Conservation (phyloP, 2,113 vertebrate genomes). For the Calypte anna region DNA sequence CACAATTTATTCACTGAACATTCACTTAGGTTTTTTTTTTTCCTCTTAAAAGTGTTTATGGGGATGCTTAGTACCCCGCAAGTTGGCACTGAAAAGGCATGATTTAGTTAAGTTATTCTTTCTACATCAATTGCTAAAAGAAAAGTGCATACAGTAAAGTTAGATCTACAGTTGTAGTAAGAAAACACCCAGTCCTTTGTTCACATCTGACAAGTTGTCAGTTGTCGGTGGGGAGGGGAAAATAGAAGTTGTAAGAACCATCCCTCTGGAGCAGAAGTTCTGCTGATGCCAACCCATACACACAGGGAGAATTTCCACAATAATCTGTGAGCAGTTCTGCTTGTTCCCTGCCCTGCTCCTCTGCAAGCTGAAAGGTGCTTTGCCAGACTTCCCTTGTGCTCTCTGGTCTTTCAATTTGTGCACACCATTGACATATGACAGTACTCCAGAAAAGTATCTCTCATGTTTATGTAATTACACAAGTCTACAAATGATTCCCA, state of each 20-base stretch:
- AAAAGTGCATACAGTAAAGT: background rate
- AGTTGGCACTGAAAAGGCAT: background rate
- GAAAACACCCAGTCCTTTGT: background rate
- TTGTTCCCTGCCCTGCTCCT: background rate
- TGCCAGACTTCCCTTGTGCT: no score
- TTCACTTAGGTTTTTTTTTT: background rate
- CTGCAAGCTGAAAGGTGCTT: background rate
- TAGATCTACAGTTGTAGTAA: background rate
- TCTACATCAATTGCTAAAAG: background rate
- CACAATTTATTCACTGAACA: background rate
- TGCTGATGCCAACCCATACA: background rate
- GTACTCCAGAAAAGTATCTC: background rate
- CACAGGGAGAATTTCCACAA: background rate
- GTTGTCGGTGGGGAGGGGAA: fast-evolving
- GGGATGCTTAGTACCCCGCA: background rate
- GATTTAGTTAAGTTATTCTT: background rate
- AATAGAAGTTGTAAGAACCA: background rate
- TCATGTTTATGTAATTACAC: background rate
- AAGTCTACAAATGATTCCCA: background rate
- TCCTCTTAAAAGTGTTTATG: background rate
- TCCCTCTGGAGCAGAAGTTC: background rate
- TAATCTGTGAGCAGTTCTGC: no score
- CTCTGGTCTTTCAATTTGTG: background rate
- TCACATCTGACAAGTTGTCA: background rate
- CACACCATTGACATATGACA: fast-evolving